Evolutionary conservation across 2,113 vertebrate genomes (phyloP), one percentile per base, ranked within the genome.

Genomic region (Candoia aspera): DNA sequence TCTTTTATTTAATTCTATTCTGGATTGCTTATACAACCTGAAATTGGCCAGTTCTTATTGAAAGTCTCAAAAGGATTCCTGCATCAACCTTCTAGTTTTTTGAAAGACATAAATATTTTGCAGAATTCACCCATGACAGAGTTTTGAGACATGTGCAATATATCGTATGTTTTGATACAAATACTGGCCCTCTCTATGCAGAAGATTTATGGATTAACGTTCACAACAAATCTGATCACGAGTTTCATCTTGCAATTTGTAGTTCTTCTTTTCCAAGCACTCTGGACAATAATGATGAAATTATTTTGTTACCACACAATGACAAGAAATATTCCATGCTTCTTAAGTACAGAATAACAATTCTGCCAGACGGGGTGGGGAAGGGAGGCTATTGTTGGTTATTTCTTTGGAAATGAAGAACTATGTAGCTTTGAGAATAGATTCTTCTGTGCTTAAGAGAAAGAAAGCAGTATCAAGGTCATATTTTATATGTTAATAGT

Each of bases 11-110:
- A 23, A 53, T 62, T 49, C 19, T 91, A 33, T 6, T 94, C 96
- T 93, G 89, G 91, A 92, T 60, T 90, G 94, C 94, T 94, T 90
- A 85, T 91, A 62, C 92, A 58, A 89, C 94, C 49, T 91, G 94
- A 94, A 94, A 93, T 90, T 95, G 94, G 60, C 95, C 91, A 91
- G 93, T 96, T 94, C 91, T 60, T 60, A 95, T 49, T 90, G 89
- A 60, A 55, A 84, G 60, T 91, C 54, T 73, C 33, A 92, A 95
- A 95, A 95, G 95, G 94, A 90, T 92, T 64, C 59, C 23, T 87
- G 93, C 90, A 84, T 93, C 83, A 93, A 96, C 64, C 89, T 84
- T 26, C 11, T 91, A 53, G n/a, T 93, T 95, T 94, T 84, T 94
- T 91, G 95, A 86, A 84, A 93, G 90, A 60, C 73, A 94, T 95